phyloP scores from a whole-genome alignment of 2,797 vertebrate species.

The Mus caroli region DNA sequence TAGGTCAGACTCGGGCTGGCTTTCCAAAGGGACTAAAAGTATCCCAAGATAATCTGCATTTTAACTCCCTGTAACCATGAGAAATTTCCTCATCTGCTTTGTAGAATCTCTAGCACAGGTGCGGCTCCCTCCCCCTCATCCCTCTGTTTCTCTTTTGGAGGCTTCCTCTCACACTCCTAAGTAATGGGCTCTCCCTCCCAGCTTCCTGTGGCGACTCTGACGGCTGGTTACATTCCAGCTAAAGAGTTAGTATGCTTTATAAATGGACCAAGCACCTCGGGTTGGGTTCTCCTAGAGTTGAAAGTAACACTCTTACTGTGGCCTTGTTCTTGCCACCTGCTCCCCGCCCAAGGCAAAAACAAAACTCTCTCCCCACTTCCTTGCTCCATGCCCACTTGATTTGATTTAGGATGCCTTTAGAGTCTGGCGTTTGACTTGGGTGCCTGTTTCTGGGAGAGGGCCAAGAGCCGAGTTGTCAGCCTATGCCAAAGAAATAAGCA shows the following conservation, averaged over 20 bases:
- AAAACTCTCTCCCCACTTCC: neutral
- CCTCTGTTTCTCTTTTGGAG: neutral
- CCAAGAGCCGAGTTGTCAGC: neutral
- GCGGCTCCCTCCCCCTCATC: neutral
- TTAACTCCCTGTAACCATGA: neutral
- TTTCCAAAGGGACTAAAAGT: neutral
- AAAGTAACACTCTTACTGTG: neutral
- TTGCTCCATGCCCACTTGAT: neutral
- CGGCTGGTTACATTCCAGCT: neutral
- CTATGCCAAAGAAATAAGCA: neutral
- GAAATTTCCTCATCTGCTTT: neutral
- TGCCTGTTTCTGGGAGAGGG: conserved; percentile 14
- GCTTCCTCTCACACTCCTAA: neutral
- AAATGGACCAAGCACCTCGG: neutral
- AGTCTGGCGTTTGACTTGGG: neutral
- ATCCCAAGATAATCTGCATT: neutral
- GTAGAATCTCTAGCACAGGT: neutral
- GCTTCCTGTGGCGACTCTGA: neutral
- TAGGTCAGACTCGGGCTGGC: neutral
- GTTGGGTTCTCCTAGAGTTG: neutral
- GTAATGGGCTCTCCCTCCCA: neutral
- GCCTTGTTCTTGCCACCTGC: neutral
- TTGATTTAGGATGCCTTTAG: neutral
- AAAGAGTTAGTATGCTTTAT: neutral
- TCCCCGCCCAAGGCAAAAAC: neutral